phyloP scores from a whole-genome alignment of 2,888 invertebrate genomes.

The Iselma pallidipennis region DNA sequence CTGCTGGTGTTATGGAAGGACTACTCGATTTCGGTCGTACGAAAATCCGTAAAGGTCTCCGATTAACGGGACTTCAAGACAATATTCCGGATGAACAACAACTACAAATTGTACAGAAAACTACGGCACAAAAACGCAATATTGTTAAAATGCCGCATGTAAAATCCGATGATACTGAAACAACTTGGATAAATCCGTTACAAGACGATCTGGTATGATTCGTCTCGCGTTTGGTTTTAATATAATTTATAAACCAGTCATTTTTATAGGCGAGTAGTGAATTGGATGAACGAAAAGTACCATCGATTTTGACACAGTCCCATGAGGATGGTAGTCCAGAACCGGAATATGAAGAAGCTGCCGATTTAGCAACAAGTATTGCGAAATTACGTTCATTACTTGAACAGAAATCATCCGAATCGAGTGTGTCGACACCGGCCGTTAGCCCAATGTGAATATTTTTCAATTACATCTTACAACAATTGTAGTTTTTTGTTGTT shows the following conservation, averaged over 20 bases:
- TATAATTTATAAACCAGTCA: too few relatives aligned
- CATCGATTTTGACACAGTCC: conserved; percentile 40
- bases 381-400: conserved; percentile 69
- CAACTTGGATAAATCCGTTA: conserved; percentile 51
- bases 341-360: conserved; percentile 73
- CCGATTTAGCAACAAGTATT: conserved; percentile 73
- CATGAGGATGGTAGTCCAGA: conserved; percentile 53
- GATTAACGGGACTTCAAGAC: conserved; percentile 65
- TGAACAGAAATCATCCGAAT: conserved; percentile 61
- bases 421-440: conserved; percentile 52
- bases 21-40: conserved; percentile 66
- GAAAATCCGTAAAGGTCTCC: conserved; percentile 62
- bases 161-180: conserved; percentile 41
- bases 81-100: conserved; percentile 40
- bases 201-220: conserved; percentile 39
- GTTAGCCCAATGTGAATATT: conserved; percentile 52
- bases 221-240: too few relatives aligned
- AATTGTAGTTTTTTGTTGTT: too few relatives aligned
- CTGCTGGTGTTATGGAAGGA: conserved; percentile 67
- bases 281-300: conserved; percentile 27
- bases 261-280: not conserved
- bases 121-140: conserved; percentile 19
- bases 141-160: conserved; percentile 34
- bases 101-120: conserved; percentile 18
- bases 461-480: not conserved